phyloP scores from a whole-genome alignment of 1,140 invertebrate genomes.

The Papilio dardanus region DNA sequence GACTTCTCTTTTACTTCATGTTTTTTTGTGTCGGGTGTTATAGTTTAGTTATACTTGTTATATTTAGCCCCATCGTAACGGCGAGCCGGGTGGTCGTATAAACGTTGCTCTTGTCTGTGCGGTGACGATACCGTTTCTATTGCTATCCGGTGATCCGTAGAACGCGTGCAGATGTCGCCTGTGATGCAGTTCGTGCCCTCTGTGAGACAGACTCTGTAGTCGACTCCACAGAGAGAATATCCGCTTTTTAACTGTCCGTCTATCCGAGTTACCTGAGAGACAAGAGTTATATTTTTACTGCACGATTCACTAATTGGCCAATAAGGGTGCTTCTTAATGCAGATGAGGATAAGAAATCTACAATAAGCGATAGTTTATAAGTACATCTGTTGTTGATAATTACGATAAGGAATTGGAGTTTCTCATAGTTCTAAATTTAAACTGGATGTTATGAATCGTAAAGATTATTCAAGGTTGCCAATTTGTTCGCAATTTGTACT shows the following conservation, averaged over 20 bases:
- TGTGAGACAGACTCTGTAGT: slow-evolving; percentile 69
- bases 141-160: slow-evolving; percentile 65
- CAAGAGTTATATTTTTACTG: slow-evolving; percentile 29
- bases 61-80: slow-evolving; percentile 72
- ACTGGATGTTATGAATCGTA: too few relatives aligned
- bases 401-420: too few relatives aligned
- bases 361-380: too few relatives aligned
- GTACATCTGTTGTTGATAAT: too few relatives aligned
- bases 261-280: slow-evolving; percentile 51
- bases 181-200: slow-evolving; percentile 70
- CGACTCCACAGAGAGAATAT: slow-evolving; percentile 78
- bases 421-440: not conserved
- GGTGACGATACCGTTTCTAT: slow-evolving; percentile 60
- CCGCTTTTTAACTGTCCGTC: slow-evolving; percentile 63
- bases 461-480: not conserved
- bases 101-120: slow-evolving; percentile 71
- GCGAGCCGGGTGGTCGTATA: slow-evolving; percentile 73
- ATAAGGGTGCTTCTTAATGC: too few relatives aligned
- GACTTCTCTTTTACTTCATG: not conserved
- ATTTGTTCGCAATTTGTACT: slow-evolving; percentile 7
- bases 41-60: slow-evolving; percentile 4
- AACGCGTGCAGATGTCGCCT: slow-evolving; percentile 70
- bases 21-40: not conserved
- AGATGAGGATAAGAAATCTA: too few relatives aligned
- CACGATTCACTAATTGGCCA: not conserved